Base-by-base conservation (phyloP, 2,888 invertebrate species). In the Drosophila anomelani region DNA sequence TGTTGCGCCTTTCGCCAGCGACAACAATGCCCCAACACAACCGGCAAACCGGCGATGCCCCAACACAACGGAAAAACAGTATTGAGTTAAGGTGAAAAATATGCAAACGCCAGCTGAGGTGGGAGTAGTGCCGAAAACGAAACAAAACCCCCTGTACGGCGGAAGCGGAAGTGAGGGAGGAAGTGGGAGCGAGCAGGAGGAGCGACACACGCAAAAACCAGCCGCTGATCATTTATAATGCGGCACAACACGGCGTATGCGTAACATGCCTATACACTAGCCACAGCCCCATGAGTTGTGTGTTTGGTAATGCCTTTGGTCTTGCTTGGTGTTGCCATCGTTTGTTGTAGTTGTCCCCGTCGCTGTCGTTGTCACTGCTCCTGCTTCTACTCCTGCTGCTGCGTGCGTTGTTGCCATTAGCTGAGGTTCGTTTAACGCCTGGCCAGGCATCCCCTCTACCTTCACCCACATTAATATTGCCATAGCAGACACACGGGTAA, bases 371-470 rank as follows among this genome's bases (percentile, higher is more conserved):
- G 71, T 34, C 72, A 43, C 10, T 39, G 54, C 29, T 43, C 20
- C 20, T 43, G 12, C 43, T 43, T 1, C 20, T 43, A 20, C 20
- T 43, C 10, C 23, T 17, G 49, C 47, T 32, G 3, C 70, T 85
- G 80, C 88, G 88, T 84, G 88, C 62, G 76, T 59, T 66, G 71
- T 68, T 77, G 72, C 80, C 84, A 88, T 88, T 84, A 84, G 75
- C 68, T 51, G 54, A 66, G 80, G 62, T 70, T 75, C 75, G 75
- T 63, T 80, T 85, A 88, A 85, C 86, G 88, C 88, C 83, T 57
- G 57, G 36, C 66, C 32, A 53, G 56, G 29, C 39, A 69, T 34
- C 9, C 41, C 17, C 12, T 26, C 7, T 6, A 4, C 32, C 17
- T 5, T 15, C 34, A 20, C 20, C 9, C 34, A 15, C 34, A 34